Evolutionary conservation across 92 coral and sea anemone genomes (phyloP).

Genomic region (Umimayanthus chanpuru): DNA sequence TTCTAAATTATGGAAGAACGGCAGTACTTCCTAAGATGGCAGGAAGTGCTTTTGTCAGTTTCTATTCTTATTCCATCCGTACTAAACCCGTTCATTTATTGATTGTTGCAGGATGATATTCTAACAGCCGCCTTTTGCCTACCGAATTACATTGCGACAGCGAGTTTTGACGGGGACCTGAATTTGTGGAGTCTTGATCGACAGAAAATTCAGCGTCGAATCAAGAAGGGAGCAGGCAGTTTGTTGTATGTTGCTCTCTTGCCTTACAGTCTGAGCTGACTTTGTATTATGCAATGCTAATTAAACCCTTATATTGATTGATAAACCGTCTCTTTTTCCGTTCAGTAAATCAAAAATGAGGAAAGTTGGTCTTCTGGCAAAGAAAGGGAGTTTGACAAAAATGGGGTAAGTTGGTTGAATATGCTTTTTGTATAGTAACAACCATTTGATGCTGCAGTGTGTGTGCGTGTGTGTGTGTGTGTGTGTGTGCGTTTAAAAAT

Average conservation of each 20-base stretch:
- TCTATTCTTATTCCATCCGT: too few species aligned
- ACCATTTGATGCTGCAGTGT: not conserved
- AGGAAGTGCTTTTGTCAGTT: not conserved
- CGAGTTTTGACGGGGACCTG: constrained; percentile 96
- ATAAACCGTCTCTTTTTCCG: not conserved
- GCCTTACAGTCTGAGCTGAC: not conserved
- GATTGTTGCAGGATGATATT: constrained; percentile 81
- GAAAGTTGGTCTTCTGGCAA: constrained; percentile 75
- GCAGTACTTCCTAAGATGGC: too few species aligned
- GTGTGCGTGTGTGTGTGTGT: not conserved
- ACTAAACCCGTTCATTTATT: not conserved
- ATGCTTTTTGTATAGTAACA: not conserved
- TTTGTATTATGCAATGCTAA: not conserved
- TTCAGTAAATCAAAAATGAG: constrained; percentile 82
- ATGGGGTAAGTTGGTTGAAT: not conserved
- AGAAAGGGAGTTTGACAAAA: constrained; percentile 34
- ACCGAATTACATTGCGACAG: constrained; percentile 91
- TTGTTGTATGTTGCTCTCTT: constrained; percentile 70
- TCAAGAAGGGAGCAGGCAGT: constrained; percentile 92
- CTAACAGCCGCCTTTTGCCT: constrained; percentile 87
- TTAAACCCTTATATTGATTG: not conserved
- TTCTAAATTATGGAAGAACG: too few species aligned
- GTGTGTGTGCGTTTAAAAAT: too few species aligned
- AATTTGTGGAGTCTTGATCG: constrained; percentile 94
- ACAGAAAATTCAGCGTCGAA: constrained; percentile 81